phyloP scores from a whole-genome alignment of 2,113 vertebrate species.

The Neodontobutis hainanensis region DNA sequence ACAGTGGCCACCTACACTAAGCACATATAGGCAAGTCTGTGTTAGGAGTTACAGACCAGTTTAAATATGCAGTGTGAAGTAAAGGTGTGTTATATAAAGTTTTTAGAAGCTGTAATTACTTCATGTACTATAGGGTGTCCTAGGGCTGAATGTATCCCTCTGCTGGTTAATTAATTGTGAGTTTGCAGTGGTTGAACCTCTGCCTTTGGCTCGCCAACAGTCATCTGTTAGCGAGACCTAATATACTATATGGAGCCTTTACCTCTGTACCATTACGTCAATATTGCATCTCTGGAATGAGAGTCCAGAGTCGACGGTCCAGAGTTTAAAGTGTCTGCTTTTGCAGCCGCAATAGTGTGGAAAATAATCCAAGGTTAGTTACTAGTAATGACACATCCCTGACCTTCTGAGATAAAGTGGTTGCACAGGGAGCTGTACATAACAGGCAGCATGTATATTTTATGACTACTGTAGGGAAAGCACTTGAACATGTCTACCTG shows the following conservation, averaged over 20 bases:
- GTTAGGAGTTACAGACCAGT: background rate
- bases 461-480: conserved; percentile 15
- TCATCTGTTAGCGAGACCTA: background rate
- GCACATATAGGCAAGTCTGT: background rate
- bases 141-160: too few species aligned
- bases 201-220: background rate
- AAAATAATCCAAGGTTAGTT: background rate
- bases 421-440: conserved; percentile 8
- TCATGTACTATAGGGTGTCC: too few species aligned
- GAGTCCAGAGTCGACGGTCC: too few species aligned
- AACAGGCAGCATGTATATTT: conserved; percentile 2
- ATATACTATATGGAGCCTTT: background rate
- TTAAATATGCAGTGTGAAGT: background rate
- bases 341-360: background rate
- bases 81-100: background rate
- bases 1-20: background rate
- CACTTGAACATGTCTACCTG: conserved; percentile 9
- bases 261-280: background rate
- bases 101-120: too few species aligned
- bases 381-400: background rate
- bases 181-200: too few species aligned
- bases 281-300: background rate
- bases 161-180: too few species aligned
- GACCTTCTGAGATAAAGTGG: conserved; percentile 5
- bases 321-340: background rate